Percentiles rank a stretch among this genome's conserved stretches.
Conservation (phyloP, 2,888 invertebrate species). For the Resseliella maxima region DNA sequence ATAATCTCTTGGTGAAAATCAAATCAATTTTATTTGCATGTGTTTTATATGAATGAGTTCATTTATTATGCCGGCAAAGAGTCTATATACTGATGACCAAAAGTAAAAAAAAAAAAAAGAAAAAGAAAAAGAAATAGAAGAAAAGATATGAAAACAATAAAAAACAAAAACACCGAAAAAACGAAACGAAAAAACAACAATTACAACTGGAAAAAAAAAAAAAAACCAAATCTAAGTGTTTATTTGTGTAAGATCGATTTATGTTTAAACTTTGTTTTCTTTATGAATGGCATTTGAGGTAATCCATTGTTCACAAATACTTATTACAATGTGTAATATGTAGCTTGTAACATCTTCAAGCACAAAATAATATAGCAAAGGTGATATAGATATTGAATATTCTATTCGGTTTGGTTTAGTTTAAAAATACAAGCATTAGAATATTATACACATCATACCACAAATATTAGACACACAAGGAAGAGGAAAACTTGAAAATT, state of each 20-base stretch:
- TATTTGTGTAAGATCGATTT: constrained; percentile 52
- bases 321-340: constrained; percentile 29
- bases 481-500: not conserved
- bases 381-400: not conserved
- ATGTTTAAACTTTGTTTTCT: constrained; percentile 49
- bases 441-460: no score
- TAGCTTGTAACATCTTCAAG: constrained; percentile 29
- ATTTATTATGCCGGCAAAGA: not conserved
- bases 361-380: not conserved
- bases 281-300: constrained; percentile 52
- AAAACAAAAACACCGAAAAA: not conserved
- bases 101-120: not conserved
- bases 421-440: no score
- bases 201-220: constrained; percentile 32
- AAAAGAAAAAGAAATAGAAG: not conserved
- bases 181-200: not conserved
- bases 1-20: constrained; percentile 37
- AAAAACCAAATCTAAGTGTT: constrained; percentile 54
- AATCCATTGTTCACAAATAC: constrained; percentile 42
- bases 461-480: no score
- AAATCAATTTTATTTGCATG: constrained; percentile 44
- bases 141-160: not conserved
- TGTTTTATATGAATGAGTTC: not conserved
- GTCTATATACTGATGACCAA: not conserved
- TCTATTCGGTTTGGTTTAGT: no score